Evolutionary conservation across 1,140 invertebrate genomes (phyloP), one percentile per base, ranked within the genome.

Genomic region (Oryctes rhinoceros): DNA sequence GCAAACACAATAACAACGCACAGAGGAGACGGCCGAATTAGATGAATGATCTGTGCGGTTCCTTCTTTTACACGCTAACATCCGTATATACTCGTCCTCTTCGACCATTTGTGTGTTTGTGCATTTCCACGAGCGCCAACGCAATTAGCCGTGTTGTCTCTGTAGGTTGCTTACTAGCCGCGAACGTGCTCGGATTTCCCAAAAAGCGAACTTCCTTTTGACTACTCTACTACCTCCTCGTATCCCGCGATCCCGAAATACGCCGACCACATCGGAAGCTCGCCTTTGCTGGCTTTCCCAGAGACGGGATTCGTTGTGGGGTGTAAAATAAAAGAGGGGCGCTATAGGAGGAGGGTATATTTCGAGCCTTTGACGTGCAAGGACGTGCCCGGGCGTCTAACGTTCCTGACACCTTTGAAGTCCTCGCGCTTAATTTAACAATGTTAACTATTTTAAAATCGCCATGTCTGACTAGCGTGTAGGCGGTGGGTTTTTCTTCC

Each of bases 371-470:
- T 53, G 49, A 53, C 49, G 49, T 53, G 11, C 49, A 5, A 53
- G n/a, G 49, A 53, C 49, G 49, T n/a, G 49, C 11, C 49, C n/a
- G 49, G 10, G n/a, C 49, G n/a, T 53, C 49, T 53, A 53, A 53
- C 49, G 49, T 53, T 53, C 11, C n/a, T 53, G 49, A n/a, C n/a
- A 53, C 11, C 49, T 53, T 53, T 53, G 49, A 53, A 53, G 49
- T 53, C 49, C 4, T 3, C n/a, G 4, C 49, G 49, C 49, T 53
- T 53, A 53, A 53, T 53, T 53, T 53, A 53, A 53, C 49, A 53
- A 5, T 53, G 49, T 53, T 53, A 53, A 53, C 49, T 53, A n/a
- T 53, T 53, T 53, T 53, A 53, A 53, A 53, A 53, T 53, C 49
- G 7, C 39, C 39, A 39, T 39, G 39, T 3, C 7, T 39, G 39